Conservation (phyloP, 2,113 vertebrate species). For the Tauraco erythrolophus region DNA sequence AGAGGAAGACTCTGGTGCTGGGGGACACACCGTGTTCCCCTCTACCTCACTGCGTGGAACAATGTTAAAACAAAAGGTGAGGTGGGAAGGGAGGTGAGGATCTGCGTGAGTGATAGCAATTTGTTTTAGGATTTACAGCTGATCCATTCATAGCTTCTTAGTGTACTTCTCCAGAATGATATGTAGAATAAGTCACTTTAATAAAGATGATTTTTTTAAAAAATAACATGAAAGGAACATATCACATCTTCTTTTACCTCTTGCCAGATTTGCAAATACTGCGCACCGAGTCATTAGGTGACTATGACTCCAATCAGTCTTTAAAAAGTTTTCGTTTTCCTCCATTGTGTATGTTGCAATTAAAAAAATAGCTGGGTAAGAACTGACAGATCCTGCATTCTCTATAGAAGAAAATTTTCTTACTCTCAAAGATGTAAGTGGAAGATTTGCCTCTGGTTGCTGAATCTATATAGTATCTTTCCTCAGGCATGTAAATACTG, state of each 20-base stretch:
- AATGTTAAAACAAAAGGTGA: background rate
- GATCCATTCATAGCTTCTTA: background rate
- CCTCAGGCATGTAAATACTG: background rate
- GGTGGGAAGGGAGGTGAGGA: background rate
- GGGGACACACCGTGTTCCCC: fast-evolving
- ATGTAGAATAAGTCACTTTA: background rate
- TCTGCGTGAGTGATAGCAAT: background rate
- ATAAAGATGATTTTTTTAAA: background rate
- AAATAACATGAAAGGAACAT: background rate
- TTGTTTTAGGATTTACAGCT: background rate
- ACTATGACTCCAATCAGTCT: background rate
- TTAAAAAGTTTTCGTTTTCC: background rate
- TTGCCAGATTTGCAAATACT: background rate
- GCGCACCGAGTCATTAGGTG: background rate
- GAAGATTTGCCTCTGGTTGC: background rate
- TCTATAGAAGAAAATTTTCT: background rate
- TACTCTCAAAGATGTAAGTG: background rate
- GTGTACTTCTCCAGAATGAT: background rate
- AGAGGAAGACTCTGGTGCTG: background rate
- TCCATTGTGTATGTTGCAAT: background rate
- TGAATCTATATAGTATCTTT: background rate
- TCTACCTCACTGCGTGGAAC: background rate
- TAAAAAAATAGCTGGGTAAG: background rate
- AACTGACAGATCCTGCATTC: background rate
- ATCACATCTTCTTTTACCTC: background rate